Conservation (phyloP, 2,888 invertebrate genomes). For the Lamellibrachia columna region DNA sequence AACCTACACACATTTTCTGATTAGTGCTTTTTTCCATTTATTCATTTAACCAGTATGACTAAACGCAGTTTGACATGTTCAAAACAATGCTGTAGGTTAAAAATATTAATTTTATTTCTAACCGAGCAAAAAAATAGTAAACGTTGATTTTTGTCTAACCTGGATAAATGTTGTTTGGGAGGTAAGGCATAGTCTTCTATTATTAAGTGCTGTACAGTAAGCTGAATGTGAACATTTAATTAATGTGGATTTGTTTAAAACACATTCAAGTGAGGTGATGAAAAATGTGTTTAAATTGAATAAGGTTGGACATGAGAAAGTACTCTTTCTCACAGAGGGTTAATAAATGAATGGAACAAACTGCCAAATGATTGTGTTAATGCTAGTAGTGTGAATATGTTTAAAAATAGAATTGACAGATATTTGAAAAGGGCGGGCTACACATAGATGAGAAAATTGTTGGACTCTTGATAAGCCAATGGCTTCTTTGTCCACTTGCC, state of each 20-base stretch:
- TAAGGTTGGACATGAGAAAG: not conserved
- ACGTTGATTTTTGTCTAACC: not conserved
- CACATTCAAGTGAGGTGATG: not conserved
- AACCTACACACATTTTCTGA: not conserved
- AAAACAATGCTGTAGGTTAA: not conserved
- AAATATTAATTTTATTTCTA: not conserved
- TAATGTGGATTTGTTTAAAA: not conserved
- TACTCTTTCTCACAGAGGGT: too few relatives aligned
- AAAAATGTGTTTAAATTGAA: not conserved
- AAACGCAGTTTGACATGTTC: not conserved
- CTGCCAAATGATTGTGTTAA: too few relatives aligned
- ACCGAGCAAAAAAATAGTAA: not conserved
- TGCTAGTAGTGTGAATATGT: too few relatives aligned
- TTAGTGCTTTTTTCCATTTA: not conserved
- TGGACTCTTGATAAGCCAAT: too few relatives aligned
- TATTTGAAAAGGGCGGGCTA: too few relatives aligned
- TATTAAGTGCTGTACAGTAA: not conserved
- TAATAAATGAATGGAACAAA: too few relatives aligned
- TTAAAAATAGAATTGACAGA: too few relatives aligned
- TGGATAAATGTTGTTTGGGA: not conserved
- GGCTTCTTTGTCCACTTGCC: too few relatives aligned
- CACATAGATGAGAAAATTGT: too few relatives aligned
- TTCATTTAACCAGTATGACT: not conserved
- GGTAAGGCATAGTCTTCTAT: not conserved
- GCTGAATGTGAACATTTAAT: not conserved